These are phyloP conservation scores for Tetramorium bicarinatum DNA, from an alignment of 2,888 invertebrate genomes.

Conservation along the genomic window DNA sequence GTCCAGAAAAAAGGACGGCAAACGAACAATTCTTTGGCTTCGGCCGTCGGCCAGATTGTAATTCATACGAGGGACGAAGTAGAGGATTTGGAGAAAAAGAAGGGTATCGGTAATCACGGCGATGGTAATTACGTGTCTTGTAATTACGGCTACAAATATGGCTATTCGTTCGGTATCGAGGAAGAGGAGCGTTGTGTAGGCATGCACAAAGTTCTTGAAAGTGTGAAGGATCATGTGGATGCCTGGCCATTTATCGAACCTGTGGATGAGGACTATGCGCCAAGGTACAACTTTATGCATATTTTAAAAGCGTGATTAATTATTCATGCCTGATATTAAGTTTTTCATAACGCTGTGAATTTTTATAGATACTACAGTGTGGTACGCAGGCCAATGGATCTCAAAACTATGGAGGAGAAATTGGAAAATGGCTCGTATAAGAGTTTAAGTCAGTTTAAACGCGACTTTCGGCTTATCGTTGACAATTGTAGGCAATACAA, in stretches of 20 bases:
- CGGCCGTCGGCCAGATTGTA: constrained; percentile 94
- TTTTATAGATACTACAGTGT: constrained; percentile 87
- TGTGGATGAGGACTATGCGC: constrained; percentile 97
- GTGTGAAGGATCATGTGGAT: constrained; percentile 95
- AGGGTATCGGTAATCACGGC: constrained; percentile 78
- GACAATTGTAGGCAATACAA: constrained; percentile 97
- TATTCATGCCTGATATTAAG: neutral
- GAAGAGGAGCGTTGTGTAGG: constrained; percentile 95
- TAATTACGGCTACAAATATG: constrained; percentile 81
- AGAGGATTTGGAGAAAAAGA: constrained; percentile 79
- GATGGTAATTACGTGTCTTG: constrained; percentile 81
- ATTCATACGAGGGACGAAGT: constrained; percentile 88
- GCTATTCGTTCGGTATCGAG: constrained; percentile 83
- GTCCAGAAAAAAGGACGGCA: constrained; percentile 89
- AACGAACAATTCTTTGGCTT: constrained; percentile 95
- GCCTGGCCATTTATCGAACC: constrained; percentile 98
- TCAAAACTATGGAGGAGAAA: constrained; percentile 95
- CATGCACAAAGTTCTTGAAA: constrained; percentile 96
- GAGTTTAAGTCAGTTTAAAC: constrained; percentile 93
- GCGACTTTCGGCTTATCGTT: constrained; percentile 96
- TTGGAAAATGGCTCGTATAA: constrained; percentile 94
- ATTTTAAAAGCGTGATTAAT: constrained; percentile 20
- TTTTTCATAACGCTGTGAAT: neutral
- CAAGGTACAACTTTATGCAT: constrained; percentile 87
- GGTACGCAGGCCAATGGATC: constrained; percentile 93